Evolutionary conservation across 2,797 vertebrate genomes (phyloP), one percentile per base, ranked within the genome.

Genomic region (Pterois miles): DNA sequence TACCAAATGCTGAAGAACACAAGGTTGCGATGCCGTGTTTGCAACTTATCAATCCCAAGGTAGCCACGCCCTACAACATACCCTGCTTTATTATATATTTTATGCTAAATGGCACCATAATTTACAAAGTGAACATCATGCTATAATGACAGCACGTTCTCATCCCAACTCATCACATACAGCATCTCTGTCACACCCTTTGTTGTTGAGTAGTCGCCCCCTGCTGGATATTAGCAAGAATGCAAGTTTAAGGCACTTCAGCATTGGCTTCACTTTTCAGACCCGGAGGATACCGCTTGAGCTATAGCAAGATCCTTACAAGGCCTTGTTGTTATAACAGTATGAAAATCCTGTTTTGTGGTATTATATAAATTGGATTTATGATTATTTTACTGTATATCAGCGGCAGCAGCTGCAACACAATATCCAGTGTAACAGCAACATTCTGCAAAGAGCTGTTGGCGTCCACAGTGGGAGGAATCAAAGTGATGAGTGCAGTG

Each of bases 401-500:
- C 48, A 50, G 48, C 48, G 48, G 48, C 33, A 69, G 14, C 34
- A 58, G 11, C 27, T 34, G 20, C 38, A 50, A 33, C 22, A 58
- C 13, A 40, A 29, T 14, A 27, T 23, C 3, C 23, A 75, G 25
- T 7, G 1, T 31, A 20, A 52, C n/a, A 56, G 5, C 40, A 2
- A n/a, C 50, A 59, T 50, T 54, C 25, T 72, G 36, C 34, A 53
- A 69, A 76, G 38, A 71, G 59, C 57, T 18, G 25, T 33, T 74
- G 71, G 71, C 60, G 14, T 56, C 54, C 63, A n/a, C 34, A 74
- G 76, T 27, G 68, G n/a, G 50, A 69, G 46, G 66, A 82, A 81
- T 70, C 58, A 77, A 74, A 86, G 75, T 74, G 83, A 88, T 57
- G 65, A 76, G 74, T 43, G 62, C 54, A 27, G 54, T 27, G 71